These are phyloP conservation scores for Callorhinus ursinus DNA, from an alignment of 2,113 vertebrate genomes.

Conservation along the genomic window DNA sequence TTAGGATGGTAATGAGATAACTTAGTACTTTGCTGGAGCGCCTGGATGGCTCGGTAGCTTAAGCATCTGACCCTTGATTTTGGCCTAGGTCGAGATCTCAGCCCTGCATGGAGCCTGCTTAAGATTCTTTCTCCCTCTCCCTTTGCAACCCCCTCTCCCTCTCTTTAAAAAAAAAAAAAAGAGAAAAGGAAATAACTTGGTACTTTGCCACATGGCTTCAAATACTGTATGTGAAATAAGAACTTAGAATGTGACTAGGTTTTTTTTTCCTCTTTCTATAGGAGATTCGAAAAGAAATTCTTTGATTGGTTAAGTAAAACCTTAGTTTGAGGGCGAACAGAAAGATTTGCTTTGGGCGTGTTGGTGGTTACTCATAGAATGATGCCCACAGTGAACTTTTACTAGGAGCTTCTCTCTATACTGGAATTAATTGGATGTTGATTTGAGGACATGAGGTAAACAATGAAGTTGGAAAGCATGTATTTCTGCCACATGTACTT, in stretches of 20 bases:
- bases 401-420: conserved; percentile 18
- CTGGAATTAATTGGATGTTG: neutral
- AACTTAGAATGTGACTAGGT: neutral
- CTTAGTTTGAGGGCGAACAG: neutral
- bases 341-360: neutral
- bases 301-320: conserved; percentile 32
- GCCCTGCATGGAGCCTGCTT: neutral
- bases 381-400: neutral
- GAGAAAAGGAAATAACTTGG: neutral
- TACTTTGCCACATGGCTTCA: neutral
- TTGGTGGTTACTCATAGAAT: neutral
- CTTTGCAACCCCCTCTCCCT: neutral
- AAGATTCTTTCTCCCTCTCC: neutral
- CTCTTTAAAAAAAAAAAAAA: neutral
- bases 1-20: neutral
- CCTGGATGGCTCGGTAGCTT: neutral
- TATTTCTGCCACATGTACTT: neutral
- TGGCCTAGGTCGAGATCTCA: neutral
- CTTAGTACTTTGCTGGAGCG: neutral
- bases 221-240: neutral
- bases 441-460: neutral
- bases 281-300: conserved; percentile 23
- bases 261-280: neutral
- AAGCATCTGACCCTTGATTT: neutral
- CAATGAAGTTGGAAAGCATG: neutral